Percentiles rank a stretch among this genome's conserved stretches.
Evolutionary conservation across 2,797 vertebrate genomes (phyloP).

Genomic region (Anguilla marmorata): DNA sequence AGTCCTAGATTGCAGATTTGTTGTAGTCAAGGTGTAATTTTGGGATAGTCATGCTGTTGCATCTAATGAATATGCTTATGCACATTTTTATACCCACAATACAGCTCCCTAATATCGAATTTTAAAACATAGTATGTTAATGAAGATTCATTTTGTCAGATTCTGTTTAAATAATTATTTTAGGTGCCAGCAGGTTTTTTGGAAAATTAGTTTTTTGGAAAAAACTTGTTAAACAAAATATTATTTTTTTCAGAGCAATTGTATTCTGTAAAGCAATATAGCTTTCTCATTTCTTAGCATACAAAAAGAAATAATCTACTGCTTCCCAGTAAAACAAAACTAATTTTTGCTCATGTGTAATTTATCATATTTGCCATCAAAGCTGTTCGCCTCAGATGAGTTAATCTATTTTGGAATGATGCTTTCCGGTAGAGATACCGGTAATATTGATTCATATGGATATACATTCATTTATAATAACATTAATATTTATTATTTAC

Average conservation of each 20-base stretch:
- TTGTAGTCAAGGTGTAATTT: conserved; percentile 33
- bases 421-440: neutral
- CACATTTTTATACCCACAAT: neutral
- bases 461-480: conserved; percentile 4
- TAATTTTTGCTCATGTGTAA: neutral
- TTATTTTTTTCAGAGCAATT: neutral
- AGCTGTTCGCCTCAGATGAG: neutral
- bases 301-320: neutral
- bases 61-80: neutral
- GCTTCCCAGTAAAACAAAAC: neutral
- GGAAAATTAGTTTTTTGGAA: too few species aligned
- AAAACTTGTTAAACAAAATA: too few species aligned
- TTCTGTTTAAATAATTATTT: neutral
- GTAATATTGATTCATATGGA: neutral
- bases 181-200: too few species aligned
- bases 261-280: neutral
- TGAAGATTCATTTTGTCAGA: neutral
- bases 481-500: conserved; percentile 6
- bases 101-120: neutral
- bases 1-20: conserved; percentile 35
- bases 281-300: neutral
- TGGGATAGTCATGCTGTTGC: neutral
- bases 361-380: neutral
- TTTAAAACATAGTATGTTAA: neutral
- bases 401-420: neutral